Evolutionary conservation across 2,113 vertebrate genomes (phyloP), one percentile per base, ranked within the genome.

Genomic region (Phainopepla nitens): DNA sequence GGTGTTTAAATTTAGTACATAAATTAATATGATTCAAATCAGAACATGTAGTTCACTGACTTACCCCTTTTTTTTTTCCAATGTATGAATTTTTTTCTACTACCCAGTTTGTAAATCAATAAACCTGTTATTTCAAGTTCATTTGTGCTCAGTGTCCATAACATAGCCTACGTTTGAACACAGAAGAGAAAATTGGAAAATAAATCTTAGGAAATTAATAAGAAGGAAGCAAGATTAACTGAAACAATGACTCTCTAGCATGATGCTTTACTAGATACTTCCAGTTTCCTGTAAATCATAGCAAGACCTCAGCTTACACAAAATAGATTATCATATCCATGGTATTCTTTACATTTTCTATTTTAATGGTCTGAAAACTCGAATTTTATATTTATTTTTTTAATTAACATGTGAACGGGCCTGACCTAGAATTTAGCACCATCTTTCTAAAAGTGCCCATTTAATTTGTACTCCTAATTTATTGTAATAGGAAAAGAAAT

Each of bases 191-290:
- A 97, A 96, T 64, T 90, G 87, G 96, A 86, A 96, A 94, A 97
- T 89, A 96, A 93, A 90, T 95, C 73, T 47, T 77, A 89, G 87
- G 83, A 80, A 93, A 91, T 90, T 36, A 65, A 33, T 94, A 87
- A 87, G 96, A 96, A 95, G 94, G 95, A 98, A 98, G 69, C 73
- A 90, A 92, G 82, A 96, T 82, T 75, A 86, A 19, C 82, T 96
- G 98, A 97, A 97, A 98, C 93, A 51, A 54, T 93, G 82, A 98
- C 98, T 98, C 92, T 97, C 90, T 97, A 84, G 94, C 18, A 18
- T 93, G 75, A 87, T 94, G 94, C 95, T 98, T 97, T 82, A 73
- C 90, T 97, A 97, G 94, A 91, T 45, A 33, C 72, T 94, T 96
- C 87, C 87, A 89, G 50, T 94, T 96, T 92, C 56, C 15, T 93